Evolutionary conservation across 2,888 invertebrate genomes (phyloP).

Genomic region (Dicycla oo): DNA sequence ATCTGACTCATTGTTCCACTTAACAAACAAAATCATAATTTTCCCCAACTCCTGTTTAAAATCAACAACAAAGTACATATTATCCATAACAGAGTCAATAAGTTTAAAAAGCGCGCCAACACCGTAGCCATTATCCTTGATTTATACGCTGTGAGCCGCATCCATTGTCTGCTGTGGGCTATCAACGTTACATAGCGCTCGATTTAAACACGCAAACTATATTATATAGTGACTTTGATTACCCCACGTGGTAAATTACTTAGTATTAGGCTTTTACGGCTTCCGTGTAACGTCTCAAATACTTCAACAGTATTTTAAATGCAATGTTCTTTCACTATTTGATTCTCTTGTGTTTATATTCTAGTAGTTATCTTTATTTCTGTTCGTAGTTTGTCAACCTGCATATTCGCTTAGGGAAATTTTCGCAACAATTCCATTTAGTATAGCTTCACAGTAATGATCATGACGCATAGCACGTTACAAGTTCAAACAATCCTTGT

Average conservation of each 20-base stretch:
- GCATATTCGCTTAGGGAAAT: conserved; percentile 40
- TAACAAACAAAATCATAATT: conserved; percentile 1
- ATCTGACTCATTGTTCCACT: conserved; percentile 20
- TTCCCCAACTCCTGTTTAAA: conserved; percentile 13
- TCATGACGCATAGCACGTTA: conserved; percentile 36
- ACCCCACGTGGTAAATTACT: conserved; percentile 71
- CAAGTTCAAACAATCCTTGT: conserved; percentile 34
- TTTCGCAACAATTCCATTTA: conserved; percentile 37
- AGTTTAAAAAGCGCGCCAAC: conserved; percentile 79
- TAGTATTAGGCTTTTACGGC: conserved; percentile 73
- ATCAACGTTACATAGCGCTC: conserved; percentile 68
- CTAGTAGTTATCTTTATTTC: conserved; percentile 18
- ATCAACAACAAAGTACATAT: conserved; percentile 61
- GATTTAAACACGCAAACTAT: conserved; percentile 75
- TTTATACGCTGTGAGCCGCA: conserved; percentile 76
- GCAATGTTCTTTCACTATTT: conserved; percentile 34
- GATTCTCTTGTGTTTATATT: conserved; percentile 25
- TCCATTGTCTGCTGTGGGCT: conserved; percentile 80
- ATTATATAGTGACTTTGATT: conserved; percentile 73
- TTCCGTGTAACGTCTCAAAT: conserved; percentile 51
- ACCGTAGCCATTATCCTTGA: conserved; percentile 77
- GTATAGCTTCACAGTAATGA: conserved; percentile 34
- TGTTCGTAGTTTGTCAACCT: neutral
- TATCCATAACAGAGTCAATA: conserved; percentile 76
- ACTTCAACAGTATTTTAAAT: conserved; percentile 41